phyloP scores from a whole-genome alignment of 2,797 vertebrate genomes.

The Silurus aristotelis region DNA sequence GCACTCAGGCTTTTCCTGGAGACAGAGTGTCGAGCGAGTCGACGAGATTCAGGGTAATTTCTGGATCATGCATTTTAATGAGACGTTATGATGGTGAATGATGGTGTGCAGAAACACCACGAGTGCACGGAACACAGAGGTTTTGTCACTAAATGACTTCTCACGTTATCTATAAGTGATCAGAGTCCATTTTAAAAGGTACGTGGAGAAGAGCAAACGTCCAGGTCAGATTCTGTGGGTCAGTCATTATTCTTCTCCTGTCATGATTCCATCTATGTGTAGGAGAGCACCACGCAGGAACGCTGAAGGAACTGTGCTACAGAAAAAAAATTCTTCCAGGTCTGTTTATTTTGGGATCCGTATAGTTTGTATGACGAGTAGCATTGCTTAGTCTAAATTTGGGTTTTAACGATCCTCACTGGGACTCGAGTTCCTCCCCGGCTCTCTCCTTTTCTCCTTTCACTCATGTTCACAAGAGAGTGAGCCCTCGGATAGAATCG shows the following conservation, averaged over 20 bases:
- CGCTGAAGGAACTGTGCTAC: slow-evolving; percentile 31
- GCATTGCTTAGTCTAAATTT: slow-evolving; percentile 20
- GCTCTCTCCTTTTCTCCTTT: slow-evolving; percentile 7
- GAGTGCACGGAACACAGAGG: too few species aligned
- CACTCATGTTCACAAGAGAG: slow-evolving; percentile 18
- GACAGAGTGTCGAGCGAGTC: slow-evolving; percentile 3
- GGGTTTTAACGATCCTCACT: slow-evolving; percentile 50
- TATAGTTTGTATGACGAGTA: neutral
- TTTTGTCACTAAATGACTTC: neutral
- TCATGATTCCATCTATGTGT: slow-evolving; percentile 46
- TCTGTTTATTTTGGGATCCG: slow-evolving; percentile 18
- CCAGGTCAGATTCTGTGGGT: neutral
- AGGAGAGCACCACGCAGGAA: slow-evolving; percentile 29
- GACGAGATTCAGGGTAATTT: slow-evolving; percentile 21
- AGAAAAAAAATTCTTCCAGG: neutral
- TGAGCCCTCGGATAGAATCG: slow-evolving; percentile 3
- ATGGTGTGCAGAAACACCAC: neutral
- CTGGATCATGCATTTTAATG: slow-evolving; percentile 34
- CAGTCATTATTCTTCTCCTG: slow-evolving; percentile 35
- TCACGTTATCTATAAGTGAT: neutral
- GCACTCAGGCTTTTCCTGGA: slow-evolving; percentile 1
- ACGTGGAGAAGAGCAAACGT: neutral
- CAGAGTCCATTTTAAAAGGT: neutral
- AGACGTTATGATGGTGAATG: slow-evolving; percentile 25
- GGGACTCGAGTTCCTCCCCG: slow-evolving; percentile 26